Evolutionary conservation across 2,797 vertebrate species (phyloP).

Genomic region (Distichodus sexfasciatus): DNA sequence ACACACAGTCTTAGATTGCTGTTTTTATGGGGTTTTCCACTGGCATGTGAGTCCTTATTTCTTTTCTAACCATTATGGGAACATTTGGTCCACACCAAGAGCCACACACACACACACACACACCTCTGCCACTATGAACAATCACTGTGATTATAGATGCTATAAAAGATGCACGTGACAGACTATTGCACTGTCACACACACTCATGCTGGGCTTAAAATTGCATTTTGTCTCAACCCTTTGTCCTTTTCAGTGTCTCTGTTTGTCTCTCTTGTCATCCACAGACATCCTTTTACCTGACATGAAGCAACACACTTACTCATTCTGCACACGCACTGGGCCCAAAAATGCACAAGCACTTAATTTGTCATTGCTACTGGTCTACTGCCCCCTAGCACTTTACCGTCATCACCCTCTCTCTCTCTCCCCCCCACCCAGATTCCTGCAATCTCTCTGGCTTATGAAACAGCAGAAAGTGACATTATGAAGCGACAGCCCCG

Average conservation of each 20-base stretch:
- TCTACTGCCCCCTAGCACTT: neutral
- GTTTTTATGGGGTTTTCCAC: no score
- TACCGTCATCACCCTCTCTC: slow-evolving; percentile 3
- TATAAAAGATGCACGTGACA: no score
- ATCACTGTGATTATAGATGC: no score
- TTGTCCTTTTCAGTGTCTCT: neutral
- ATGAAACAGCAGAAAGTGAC: slow-evolving; percentile 91
- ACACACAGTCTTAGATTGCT: no score
- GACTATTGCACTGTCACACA: slow-evolving; percentile 41
- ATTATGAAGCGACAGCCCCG: slow-evolving; percentile 94
- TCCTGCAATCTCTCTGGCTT: slow-evolving; percentile 91
- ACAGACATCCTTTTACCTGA: neutral
- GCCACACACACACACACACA: neutral
- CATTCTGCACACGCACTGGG: slow-evolving; percentile 60
- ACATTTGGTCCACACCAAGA: no score
- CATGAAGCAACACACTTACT: neutral
- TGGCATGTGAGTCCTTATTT: no score
- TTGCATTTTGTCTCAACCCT: slow-evolving; percentile 61
- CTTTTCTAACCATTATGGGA: no score
- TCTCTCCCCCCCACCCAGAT: slow-evolving; percentile 70
- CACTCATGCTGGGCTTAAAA: no score
- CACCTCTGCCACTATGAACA: no score
- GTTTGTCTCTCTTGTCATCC: no score
- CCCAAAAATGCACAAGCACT: slow-evolving; percentile 36
- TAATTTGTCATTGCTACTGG: neutral